Evolutionary conservation across 1,140 invertebrate species (phyloP), one percentile per base, ranked within the genome.

Genomic region (Druon quercuslanigerum): DNA sequence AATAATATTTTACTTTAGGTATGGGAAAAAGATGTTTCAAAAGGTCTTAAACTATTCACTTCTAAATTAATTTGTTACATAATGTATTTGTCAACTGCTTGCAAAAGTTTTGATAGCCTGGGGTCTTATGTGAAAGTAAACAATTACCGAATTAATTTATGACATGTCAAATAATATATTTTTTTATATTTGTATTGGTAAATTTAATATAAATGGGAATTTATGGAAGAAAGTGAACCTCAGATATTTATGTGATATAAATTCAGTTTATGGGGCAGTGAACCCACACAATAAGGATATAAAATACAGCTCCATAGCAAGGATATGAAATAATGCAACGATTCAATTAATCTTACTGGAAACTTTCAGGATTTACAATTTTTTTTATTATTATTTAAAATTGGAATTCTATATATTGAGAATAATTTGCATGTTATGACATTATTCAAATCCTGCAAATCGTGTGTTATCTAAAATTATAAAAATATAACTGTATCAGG

Each of bases 291-390:
- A n/a, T 46, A 66, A 46, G n/a, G 33, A 16, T 66, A 11, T 46
- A 8, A 46, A 46, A 46, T 2, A 16, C 8, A 25, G 25, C 2
- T 12, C 40, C 14, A 66, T 66, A 66, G 40, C 40, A 66, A 66
- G n/a, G 25, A 66, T 66, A 66, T 66, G 8, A 14, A 66, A 40
- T 66, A 66, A 66, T 66, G 25, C 40, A 14, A 66, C 11, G 20
- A 33, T 6, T 14, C 16, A 66, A 40, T 66, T 33, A 66, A 66
- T 66, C 17, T 14, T 6, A 54, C 12, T 14, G 3, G 20, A 14
- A 66, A 25, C 20, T 25, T 25, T 25, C 3, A 25, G 20, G 1
- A 25, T 25, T 14, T 66, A 12, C 19, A 7, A 54, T 25, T 25
- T 25, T 25, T 1, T 25, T 25, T 1, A 2, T 25, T 25, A 3